These are phyloP conservation scores for Dendrolimus kikuchii DNA, from an alignment of 1,140 invertebrate species.

Conservation along the genomic window DNA sequence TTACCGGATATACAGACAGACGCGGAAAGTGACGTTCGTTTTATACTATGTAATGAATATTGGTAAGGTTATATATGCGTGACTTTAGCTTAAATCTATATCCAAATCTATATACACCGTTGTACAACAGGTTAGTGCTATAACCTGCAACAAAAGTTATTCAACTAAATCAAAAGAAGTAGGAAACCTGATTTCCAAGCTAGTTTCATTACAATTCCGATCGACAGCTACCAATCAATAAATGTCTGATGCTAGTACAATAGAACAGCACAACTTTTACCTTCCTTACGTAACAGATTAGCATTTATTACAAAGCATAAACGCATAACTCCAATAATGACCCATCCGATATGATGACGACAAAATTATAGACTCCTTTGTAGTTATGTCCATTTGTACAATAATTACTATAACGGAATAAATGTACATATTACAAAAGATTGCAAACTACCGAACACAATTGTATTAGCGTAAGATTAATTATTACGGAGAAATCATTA, in stretches of 20 bases:
- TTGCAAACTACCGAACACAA: slow-evolving; percentile 1
- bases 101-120: too few relatives aligned
- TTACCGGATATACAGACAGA: too few relatives aligned
- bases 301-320: slow-evolving; percentile 23
- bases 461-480: too few relatives aligned
- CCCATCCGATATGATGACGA: slow-evolving; percentile 28
- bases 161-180: too few relatives aligned
- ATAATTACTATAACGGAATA: slow-evolving; percentile 22
- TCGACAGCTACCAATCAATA: not conserved
- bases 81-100: too few relatives aligned
- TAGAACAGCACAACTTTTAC: slow-evolving; percentile 15
- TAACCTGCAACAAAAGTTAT: too few relatives aligned
- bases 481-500: slow-evolving; percentile 7
- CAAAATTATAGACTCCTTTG: slow-evolving; percentile 42
- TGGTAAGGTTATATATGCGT: too few relatives aligned
- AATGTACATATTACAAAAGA: slow-evolving; percentile 17
- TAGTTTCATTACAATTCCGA: too few relatives aligned
- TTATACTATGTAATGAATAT: too few relatives aligned
- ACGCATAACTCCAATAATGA: slow-evolving; percentile 27
- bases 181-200: too few relatives aligned
- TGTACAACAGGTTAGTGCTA: too few relatives aligned
- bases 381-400: slow-evolving; percentile 15
- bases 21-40: too few relatives aligned
- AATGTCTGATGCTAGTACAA: slow-evolving; percentile 7
- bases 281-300: slow-evolving; percentile 17